Evolutionary conservation across 1,140 invertebrate species (phyloP), one percentile per base, ranked within the genome.

Genomic region (Pachyrhynchus sulphureomaculatus): DNA sequence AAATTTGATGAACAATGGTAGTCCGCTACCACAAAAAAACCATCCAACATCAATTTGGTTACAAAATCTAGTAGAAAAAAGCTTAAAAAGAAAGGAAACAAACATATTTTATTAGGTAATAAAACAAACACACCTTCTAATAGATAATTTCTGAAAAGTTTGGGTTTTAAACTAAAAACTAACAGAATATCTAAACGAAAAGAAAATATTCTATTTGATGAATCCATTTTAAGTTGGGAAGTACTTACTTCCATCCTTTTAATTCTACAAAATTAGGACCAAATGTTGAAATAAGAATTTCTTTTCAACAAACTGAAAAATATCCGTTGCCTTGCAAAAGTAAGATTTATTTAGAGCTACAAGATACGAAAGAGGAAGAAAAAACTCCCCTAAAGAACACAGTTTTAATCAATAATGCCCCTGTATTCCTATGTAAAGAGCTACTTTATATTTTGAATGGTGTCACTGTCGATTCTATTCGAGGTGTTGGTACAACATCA

Each of bases 401-500:
- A 68, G 41, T 21, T 64, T 79, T 29, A n/a, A 64, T 67, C 10
- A 78, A 77, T 65, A 79, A 78, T 67, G 68, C 62, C n/a, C 58
- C 76, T 6, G 62, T 70, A 21, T 72, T 72, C 69, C 57, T 80
- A 8, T 80, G 80, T 68, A 72, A 76, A 59, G 76, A 79, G 62
- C 76, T 78, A 13, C 66, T 75, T 29, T 80, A 78, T 65, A 75
- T 78, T 68, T 5, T 80, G 2, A 77, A 77, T 65, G 75, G 71
- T 21, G 63, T 76, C 1, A 75, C 76, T 67, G 75, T 80, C 45
- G 77, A 81, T 72, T 54, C 67, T 33, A 71, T 66, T 47, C 74
- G 73, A 70, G 74, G 75, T 67, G 68, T 73, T 4, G 76, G 77
- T 26, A 64, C 76, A 3, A 75, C 74, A 1, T 74, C 53, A 39